Percentiles rank a stretch among this genome's conserved stretches.
Conservation (phyloP, 2,888 invertebrate genomes). For the Lordiphosa andalusiaca region DNA sequence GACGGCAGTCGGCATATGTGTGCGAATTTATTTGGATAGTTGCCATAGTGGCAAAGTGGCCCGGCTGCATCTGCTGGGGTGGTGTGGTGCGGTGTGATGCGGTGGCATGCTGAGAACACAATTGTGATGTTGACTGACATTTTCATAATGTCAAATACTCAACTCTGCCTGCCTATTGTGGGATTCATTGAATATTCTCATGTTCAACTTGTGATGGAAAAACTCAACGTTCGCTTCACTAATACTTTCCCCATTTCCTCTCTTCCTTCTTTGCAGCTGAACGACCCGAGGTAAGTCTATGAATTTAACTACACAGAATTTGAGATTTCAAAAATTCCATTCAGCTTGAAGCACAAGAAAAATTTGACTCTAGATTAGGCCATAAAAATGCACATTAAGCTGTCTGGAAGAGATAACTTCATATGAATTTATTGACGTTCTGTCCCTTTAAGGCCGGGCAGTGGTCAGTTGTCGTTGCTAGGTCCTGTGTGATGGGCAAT, state of each 20-base stretch:
- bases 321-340: slow-evolving; percentile 34
- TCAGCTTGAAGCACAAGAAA: slow-evolving; percentile 31
- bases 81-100: too few species aligned
- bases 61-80: slow-evolving; percentile 7
- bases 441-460: slow-evolving; percentile 23
- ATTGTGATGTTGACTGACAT: too few species aligned
- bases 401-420: slow-evolving; percentile 70
- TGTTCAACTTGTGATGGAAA: not conserved
- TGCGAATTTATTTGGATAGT: slow-evolving; percentile 52
- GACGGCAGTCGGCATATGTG: slow-evolving; percentile 61
- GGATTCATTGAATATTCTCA: not conserved
- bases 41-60: slow-evolving; percentile 41
- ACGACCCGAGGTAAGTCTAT: slow-evolving; percentile 49
- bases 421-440: slow-evolving; percentile 72
- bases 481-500: slow-evolving; percentile 7
- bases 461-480: slow-evolving; percentile 23
- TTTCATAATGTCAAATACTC: too few species aligned
- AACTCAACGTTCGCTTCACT: not conserved
- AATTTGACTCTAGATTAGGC: slow-evolving; percentile 60
- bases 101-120: not conserved
- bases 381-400: slow-evolving; percentile 69
- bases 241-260: not conserved
- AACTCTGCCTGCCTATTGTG: too few species aligned
- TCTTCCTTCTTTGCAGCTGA: slow-evolving; percentile 1
- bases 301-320: slow-evolving; percentile 26